phyloP scores from a whole-genome alignment of 2,797 vertebrate species.

The Scyliorhinus canicula region DNA sequence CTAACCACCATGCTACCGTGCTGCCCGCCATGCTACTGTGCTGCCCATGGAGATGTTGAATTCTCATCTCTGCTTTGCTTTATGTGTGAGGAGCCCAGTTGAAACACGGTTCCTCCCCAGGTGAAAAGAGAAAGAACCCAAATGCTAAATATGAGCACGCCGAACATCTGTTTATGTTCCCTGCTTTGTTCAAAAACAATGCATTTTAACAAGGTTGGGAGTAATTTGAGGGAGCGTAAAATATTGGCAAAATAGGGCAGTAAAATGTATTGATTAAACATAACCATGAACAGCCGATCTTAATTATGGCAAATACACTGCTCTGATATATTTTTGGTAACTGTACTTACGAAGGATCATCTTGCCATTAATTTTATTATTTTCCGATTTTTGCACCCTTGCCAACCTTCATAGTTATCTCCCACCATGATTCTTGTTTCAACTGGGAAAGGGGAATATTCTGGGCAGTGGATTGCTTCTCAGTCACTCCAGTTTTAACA shows the following conservation, averaged over 20 bases:
- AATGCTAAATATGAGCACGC: background rate
- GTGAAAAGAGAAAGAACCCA: background rate
- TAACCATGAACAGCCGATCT: background rate
- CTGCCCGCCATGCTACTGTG: no score
- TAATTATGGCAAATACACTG: background rate
- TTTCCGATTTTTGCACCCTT: background rate
- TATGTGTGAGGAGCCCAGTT: no score
- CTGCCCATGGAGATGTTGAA: no score
- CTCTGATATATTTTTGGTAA: background rate
- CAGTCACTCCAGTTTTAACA: background rate
- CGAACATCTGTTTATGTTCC: background rate
- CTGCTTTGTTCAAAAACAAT: background rate
- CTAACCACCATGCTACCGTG: no score
- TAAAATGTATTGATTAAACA: background rate
- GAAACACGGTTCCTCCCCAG: background rate
- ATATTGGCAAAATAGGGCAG: background rate
- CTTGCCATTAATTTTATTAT: background rate
- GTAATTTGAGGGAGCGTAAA: background rate
- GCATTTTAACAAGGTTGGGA: background rate
- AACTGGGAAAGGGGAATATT: background rate
- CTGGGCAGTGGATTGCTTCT: background rate
- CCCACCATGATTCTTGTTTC: background rate
- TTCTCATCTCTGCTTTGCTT: background rate
- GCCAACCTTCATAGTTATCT: background rate
- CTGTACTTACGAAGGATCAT: background rate